Evolutionary conservation across 1,140 invertebrate genomes (phyloP).

Genomic region (Rhysida immarginata): DNA sequence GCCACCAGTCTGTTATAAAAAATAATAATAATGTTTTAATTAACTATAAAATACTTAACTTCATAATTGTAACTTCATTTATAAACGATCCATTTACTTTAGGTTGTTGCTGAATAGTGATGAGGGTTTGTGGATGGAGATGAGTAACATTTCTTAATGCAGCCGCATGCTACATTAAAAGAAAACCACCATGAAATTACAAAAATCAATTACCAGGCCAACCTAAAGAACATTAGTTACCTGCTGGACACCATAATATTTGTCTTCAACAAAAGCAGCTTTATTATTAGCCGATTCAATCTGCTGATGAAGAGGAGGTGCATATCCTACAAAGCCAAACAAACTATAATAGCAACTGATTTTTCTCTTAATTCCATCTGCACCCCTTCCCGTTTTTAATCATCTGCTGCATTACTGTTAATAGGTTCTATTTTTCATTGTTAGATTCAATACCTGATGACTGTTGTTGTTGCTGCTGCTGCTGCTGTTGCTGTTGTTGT

Average conservation of each 20-base stretch:
- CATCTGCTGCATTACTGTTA: too few species aligned
- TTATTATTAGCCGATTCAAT: slow-evolving; percentile 24
- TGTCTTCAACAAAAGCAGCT: slow-evolving; percentile 16
- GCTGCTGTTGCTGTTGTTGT: not conserved
- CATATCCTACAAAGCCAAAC: slow-evolving; percentile 13
- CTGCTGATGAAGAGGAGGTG: slow-evolving; percentile 21
- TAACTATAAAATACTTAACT: not conserved
- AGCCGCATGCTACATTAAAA: not conserved
- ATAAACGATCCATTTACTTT: not conserved
- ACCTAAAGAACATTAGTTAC: slow-evolving; percentile 2
- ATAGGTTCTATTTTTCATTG: not conserved
- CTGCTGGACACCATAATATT: slow-evolving; percentile 7
- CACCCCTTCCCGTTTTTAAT: too few species aligned
- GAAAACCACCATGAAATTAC: not conserved
- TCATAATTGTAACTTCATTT: not conserved
- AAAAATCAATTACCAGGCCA: not conserved
- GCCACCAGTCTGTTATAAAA: slow-evolving; percentile 30
- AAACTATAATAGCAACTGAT: not conserved
- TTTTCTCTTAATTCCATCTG: too few species aligned
- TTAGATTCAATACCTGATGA: not conserved
- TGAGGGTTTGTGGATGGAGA: not conserved
- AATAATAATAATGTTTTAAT: not conserved
- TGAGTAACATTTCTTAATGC: not conserved
- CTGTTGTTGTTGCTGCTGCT: not conserved
- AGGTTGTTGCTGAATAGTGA: slow-evolving; percentile 1